phyloP scores from a whole-genome alignment of 2,888 invertebrate genomes.

The Eremobia ochroleuca region DNA sequence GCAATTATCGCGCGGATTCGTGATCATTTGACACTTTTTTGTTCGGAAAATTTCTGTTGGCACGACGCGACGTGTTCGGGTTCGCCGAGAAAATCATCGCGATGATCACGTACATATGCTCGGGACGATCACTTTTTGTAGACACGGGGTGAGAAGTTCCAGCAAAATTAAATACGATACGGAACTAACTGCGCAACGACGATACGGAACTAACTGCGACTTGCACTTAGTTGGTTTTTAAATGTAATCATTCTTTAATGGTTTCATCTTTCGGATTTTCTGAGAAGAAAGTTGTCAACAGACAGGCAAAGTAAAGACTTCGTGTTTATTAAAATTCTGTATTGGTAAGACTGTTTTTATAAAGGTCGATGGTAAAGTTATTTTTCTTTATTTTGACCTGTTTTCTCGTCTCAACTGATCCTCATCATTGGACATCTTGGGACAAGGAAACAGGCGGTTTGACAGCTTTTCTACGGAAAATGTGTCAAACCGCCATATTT shows the following conservation, averaged over 20 bases:
- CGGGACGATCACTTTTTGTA: not conserved
- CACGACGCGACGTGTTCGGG: not conserved
- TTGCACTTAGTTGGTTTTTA: constrained; percentile 4
- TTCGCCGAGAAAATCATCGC: not conserved
- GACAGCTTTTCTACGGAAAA: not conserved
- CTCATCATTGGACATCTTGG: constrained; percentile 2
- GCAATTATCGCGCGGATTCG: not conserved
- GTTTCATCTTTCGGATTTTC: constrained; percentile 13
- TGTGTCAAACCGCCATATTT: not conserved
- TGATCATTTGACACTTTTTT: not conserved
- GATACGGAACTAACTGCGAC: not conserved
- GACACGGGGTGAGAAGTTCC: not conserved
- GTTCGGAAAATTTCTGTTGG: no score
- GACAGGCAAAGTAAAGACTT: constrained; percentile 13
- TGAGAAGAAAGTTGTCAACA: constrained; percentile 22
- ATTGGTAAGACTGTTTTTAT: constrained; percentile 15
- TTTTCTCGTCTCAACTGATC: not conserved
- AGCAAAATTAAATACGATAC: not conserved
- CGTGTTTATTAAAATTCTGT: constrained; percentile 37
- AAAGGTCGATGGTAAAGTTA: constrained; percentile 3
- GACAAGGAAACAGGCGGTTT: not conserved
- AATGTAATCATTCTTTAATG: constrained; percentile 18
- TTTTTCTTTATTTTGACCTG: not conserved
- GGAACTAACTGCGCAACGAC: not conserved
- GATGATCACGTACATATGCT: no score